Evolutionary conservation across 2,888 invertebrate species (phyloP).

Genomic region (Scaptomyza tumidula): DNA sequence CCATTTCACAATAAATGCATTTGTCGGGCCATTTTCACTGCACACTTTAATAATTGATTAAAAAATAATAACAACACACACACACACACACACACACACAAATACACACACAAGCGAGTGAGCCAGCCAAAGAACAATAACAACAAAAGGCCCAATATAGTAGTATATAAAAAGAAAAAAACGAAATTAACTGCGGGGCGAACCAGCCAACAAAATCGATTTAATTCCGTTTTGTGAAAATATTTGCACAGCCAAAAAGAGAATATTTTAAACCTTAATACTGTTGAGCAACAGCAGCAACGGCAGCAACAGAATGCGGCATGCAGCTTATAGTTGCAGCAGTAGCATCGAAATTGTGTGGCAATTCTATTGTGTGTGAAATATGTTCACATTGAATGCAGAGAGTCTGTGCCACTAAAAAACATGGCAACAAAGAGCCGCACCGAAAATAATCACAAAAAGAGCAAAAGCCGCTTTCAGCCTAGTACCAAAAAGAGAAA

Average conservation of each 20-base stretch:
- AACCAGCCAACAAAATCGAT: slow-evolving; percentile 55
- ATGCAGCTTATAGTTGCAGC: slow-evolving; percentile 16
- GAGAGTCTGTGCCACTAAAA: slow-evolving; percentile 10
- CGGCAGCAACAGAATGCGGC: slow-evolving; percentile 27
- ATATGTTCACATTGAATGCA: slow-evolving; percentile 27
- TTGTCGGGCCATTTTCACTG: slow-evolving; percentile 4
- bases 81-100: neutral
- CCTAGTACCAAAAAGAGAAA: neutral
- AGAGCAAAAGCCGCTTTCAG: slow-evolving; percentile 19
- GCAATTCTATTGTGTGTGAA: slow-evolving; percentile 40
- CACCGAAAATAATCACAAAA: slow-evolving; percentile 14
- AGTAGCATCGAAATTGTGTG: slow-evolving; percentile 15
- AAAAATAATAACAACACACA: slow-evolving; percentile 26
- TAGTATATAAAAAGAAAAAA: too few relatives aligned
- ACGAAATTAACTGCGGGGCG: slow-evolving; percentile 18
- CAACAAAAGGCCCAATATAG: slow-evolving; percentile 17
- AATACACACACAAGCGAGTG: neutral
- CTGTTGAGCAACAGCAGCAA: slow-evolving; percentile 39
- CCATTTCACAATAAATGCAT: neutral
- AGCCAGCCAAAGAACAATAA: neutral
- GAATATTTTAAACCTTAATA: slow-evolving; percentile 67
- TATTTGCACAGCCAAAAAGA: slow-evolving; percentile 67
- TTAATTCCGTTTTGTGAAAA: slow-evolving; percentile 60
- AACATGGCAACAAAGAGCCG: slow-evolving; percentile 18
- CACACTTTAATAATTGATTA: slow-evolving; percentile 32